Base-by-base conservation (phyloP, 2,113 vertebrate species). In the Gopherus evgoodei region DNA sequence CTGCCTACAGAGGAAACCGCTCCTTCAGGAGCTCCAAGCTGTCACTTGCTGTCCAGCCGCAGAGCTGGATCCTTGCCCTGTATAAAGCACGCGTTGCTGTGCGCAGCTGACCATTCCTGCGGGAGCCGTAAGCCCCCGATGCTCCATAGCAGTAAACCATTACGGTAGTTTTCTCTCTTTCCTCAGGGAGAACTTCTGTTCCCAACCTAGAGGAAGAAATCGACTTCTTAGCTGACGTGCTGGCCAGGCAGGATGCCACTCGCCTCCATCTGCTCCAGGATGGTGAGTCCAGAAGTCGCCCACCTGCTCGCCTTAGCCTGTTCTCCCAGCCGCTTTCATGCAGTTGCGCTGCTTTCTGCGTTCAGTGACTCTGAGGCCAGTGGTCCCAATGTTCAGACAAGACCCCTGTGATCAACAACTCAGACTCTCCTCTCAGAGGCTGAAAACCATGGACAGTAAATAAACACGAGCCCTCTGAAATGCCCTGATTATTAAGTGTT, bases 201-300 rank as follows among this genome's bases (percentile, higher is more conserved):
- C 96, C 98, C 50, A 98, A 98, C 81, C 91, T 99, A 84, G 99
- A 99, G 78, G 97, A 98, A 80, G 98, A 99, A 91, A 99, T 99
- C 2, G 99, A 99, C 97, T 95, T 98, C 57, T 97, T 99, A 12
- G 99, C 99, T 0, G 98, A 98, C 5, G 95, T 98, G 91, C 97
- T 99, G 59, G 98, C 98, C 54, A 98, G 98, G 76, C 98, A 99
- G 84, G 97, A 96, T 8, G 81, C 80, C 57, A 91, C 98, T 93
- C 72, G 3, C 35, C 95, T 97, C 8, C 95, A 96, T 35, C 80
- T 62, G 1, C 93, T 86, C 22, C 93, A 94, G 59, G 87, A 98
- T 94, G 98, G 98, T 99, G 96, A 98, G 76, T 44, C 85, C 90
- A 87, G 88, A 56, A 62, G 94, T 94, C 88, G 88, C 95, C 82